Base-by-base conservation (phyloP, 2,888 invertebrate genomes). In the Meganola albula region DNA sequence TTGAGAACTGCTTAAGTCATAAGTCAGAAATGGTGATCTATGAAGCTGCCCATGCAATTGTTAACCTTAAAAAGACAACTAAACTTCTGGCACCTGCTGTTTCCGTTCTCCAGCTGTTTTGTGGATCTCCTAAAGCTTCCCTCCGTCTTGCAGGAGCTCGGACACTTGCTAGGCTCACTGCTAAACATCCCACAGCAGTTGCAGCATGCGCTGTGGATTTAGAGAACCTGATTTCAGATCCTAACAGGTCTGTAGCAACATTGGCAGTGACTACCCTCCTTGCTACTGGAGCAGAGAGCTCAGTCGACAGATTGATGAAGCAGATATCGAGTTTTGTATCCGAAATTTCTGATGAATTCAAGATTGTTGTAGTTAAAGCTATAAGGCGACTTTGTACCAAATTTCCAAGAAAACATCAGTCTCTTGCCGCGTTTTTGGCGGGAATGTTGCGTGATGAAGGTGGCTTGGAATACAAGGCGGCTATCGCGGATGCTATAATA, bases 11-110 rank as follows among this genome's bases (percentile, higher is more conserved):
- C 67, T 87, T 99, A 24, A 90, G 98, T 0, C 98, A 99, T 73
- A 99, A 99, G 84, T 97, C 96, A 13, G 99, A 99, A 86, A 97
- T 99, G 93, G 99, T 99, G 0, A 95, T 98, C 10, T 99, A 99
- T 65, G 99, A 99, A 85, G 99, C 99, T 0, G 99, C 99, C 0
- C 97, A 98, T 64, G 99, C 99, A 2, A 93, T 99, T 52, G 98
- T 99, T 1, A 97, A 97, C 72, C 85, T 99, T 34, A 82, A 92
- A 34, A 95, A 95, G 27, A 93, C 95, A 1, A 90, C 92, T 1
- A 87, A 96, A 32, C 98, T 98, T 61, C 85, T 99, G 3, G 94
- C 95, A 1, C 95, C 98, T 0, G 99, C 99, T 2, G 95, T 99
- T 9, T 96, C 97, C 24, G 97, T 99, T 1, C 83, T 99, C 9